Percentiles rank a stretch among this genome's conserved stretches.
Evolutionary conservation across 2,113 vertebrate genomes (phyloP).

Genomic region (Enhydra lutris): DNA sequence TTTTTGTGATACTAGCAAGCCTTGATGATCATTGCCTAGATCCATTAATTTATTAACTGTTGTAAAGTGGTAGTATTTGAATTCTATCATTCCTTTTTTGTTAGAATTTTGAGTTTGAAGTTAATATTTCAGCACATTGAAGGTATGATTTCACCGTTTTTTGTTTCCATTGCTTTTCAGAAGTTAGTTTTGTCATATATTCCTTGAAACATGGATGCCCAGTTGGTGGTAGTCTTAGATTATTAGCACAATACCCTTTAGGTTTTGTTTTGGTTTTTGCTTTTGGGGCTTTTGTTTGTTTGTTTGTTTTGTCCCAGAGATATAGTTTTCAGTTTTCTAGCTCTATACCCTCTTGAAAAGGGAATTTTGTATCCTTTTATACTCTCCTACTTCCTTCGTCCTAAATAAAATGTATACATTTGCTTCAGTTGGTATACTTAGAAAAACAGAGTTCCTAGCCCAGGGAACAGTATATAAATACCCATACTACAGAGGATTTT

Average conservation of each 20-base stretch:
- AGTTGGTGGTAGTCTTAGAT: background rate
- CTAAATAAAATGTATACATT: background rate
- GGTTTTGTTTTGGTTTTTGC: background rate
- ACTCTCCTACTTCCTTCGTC: background rate
- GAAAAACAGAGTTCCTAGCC: background rate
- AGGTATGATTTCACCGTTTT: background rate
- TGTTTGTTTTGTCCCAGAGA: background rate
- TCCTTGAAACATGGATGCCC: background rate
- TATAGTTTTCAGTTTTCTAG: background rate
- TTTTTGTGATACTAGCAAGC: background rate
- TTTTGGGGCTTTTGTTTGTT: background rate
- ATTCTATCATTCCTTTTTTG: background rate
- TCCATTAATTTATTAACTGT: background rate
- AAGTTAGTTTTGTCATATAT: slow-evolving; percentile 8
- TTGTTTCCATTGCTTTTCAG: background rate
- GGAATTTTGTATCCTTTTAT: background rate
- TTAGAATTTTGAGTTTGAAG: slow-evolving; percentile 6
- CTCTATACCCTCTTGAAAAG: background rate
- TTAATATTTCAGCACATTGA: background rate
- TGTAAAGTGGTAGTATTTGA: background rate
- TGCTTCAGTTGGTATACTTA: background rate
- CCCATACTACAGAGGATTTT: background rate
- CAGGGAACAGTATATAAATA: background rate
- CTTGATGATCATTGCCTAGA: background rate
- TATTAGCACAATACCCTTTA: background rate